Conservation (phyloP, 1,140 invertebrate species). For the Zaprionus ornatus region DNA sequence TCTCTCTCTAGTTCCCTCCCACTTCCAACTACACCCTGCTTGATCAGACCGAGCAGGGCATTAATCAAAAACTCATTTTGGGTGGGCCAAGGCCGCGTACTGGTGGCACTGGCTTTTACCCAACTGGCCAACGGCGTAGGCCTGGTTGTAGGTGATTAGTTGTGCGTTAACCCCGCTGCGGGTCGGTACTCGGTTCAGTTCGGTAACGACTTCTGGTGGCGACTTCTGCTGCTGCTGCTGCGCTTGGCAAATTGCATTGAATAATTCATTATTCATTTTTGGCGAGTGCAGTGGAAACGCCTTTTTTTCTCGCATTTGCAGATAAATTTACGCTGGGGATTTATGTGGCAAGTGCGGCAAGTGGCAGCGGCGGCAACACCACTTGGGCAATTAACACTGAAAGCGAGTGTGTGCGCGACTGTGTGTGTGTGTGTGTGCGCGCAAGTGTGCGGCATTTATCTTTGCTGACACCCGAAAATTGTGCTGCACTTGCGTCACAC, state of each 20-base stretch:
- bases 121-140: background rate
- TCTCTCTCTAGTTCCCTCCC: background rate
- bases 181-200: constrained; percentile 24
- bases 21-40: background rate
- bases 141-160: constrained; percentile 63
- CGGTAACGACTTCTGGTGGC: background rate
- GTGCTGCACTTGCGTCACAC: constrained; percentile 26
- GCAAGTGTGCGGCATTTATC: constrained; percentile 29
- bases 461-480: constrained; percentile 30
- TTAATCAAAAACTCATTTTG: constrained; percentile 80
- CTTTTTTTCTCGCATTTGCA: constrained; percentile 11
- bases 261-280: constrained; percentile 56
- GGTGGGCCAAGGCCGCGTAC: constrained; percentile 20
- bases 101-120: background rate
- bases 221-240: constrained; percentile 17
- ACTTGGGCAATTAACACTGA: constrained; percentile 36
- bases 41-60: constrained; percentile 30
- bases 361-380: constrained; percentile 9
- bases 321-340: constrained; percentile 34
- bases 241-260: constrained; percentile 62
- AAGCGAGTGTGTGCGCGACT: background rate
- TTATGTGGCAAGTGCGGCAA: constrained; percentile 23
- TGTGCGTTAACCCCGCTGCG: constrained; percentile 71
- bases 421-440: background rate
- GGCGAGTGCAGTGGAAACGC: constrained; percentile 20